Evolutionary conservation across 30 jellyfish, hydroid and myxozoan genomes (phyloP).

Genomic region (Hydractinia echinata): DNA sequence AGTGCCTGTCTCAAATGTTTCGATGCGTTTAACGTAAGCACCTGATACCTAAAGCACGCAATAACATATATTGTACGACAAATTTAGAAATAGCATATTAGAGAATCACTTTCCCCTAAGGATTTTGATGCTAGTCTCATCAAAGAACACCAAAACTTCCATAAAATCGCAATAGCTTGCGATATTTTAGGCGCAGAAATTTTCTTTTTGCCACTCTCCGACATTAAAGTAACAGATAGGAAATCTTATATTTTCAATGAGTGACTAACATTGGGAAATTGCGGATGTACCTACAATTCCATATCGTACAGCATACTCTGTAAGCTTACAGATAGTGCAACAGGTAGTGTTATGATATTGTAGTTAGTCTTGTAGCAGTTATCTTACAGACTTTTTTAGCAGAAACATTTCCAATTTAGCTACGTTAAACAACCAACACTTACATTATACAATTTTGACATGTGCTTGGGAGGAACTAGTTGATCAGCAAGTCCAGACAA

Average conservation of each 20-base stretch:
- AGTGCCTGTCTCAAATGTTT: conserved; percentile 81
- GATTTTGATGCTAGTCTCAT: background rate
- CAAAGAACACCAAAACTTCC: background rate
- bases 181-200: background rate
- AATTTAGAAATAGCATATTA: background rate
- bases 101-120: no score
- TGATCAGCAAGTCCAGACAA: conserved; percentile 92
- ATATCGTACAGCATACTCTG: no score
- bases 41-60: conserved; percentile 42
- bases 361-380: no score
- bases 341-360: no score
- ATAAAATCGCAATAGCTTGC: background rate
- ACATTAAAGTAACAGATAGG: no score
- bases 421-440: background rate
- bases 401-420: background rate
- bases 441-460: conserved; percentile 65
- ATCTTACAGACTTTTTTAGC: no score
- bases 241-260: no score
- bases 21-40: conserved; percentile 61
- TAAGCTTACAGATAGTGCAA: no score
- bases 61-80: background rate
- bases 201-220: no score
- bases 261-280: no score
- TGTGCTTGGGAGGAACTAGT: conserved; percentile 86
- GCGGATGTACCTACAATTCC: no score